phyloP scores from a whole-genome alignment of 1,140 invertebrate genomes.

The Drosophila azteca region DNA sequence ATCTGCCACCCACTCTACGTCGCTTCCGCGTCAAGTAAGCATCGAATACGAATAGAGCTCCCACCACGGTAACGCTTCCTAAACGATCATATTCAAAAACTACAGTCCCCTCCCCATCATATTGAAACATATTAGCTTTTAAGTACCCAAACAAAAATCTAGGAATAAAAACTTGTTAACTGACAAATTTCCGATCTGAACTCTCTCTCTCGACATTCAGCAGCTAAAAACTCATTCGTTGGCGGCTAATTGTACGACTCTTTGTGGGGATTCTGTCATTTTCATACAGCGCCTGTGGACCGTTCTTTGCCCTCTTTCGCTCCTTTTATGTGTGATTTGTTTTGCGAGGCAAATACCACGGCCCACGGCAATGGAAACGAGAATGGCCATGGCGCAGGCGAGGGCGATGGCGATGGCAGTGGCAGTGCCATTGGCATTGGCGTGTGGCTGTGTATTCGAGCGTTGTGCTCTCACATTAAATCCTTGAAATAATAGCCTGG shows the following conservation, averaged over 20 bases:
- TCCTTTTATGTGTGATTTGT: slow-evolving; percentile 61
- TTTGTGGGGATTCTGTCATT: slow-evolving; percentile 31
- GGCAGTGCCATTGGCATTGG: not conserved
- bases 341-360: slow-evolving; percentile 59
- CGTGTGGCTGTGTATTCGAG: slow-evolving; percentile 43
- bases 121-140: slow-evolving; percentile 48
- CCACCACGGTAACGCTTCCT: slow-evolving; percentile 64
- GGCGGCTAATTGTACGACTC: slow-evolving; percentile 45
- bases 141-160: slow-evolving; percentile 38
- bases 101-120: slow-evolving; percentile 26
- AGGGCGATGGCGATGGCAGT: too few species aligned
- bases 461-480: slow-evolving; percentile 69
- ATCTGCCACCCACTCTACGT: slow-evolving; percentile 70
- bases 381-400: too few species aligned
- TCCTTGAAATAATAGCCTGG: slow-evolving; percentile 80
- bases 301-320: slow-evolving; percentile 2
- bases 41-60: not conserved
- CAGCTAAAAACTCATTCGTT: slow-evolving; percentile 32
- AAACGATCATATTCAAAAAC: slow-evolving; percentile 34
- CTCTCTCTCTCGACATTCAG: slow-evolving; percentile 7
- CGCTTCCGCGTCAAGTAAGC: slow-evolving; percentile 68
- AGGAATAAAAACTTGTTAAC: slow-evolving; percentile 70
- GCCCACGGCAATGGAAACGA: slow-evolving; percentile 10
- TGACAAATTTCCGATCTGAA: slow-evolving; percentile 43
- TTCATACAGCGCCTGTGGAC: slow-evolving; percentile 1